Base-by-base conservation (phyloP, 2,888 invertebrate species). In the Tryphoninae sp. region DNA sequence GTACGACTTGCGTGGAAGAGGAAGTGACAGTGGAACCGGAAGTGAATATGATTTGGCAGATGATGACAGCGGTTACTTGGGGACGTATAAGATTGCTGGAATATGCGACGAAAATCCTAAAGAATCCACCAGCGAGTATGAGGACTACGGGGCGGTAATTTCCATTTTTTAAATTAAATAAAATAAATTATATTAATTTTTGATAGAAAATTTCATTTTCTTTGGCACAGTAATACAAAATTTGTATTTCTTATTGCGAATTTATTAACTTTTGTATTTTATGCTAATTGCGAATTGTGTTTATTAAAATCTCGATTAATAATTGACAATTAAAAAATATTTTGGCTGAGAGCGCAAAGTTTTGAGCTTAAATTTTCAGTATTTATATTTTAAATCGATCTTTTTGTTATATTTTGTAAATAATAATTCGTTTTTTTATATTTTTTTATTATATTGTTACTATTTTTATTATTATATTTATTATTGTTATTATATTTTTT, bases 91-190 rank as follows among this genome's bases (percentile, higher is more conserved):
- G 11, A 16, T n/a, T 8, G 45, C 11, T 13, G 68, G 16, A 68
- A 13, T 23, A 19, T 68, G 68, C 53, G 53, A 33, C 68, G 33
- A 16, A 33, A 11, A 26, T 26, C 16, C 23, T n/a, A 16, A 51
- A 1, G 53, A 13, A 1, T 58, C 23, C 13, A 8, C 11, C n/a
- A 11, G 40, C 58, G 55, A 58, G 13, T n/a, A n/a, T n/a, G 13
- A 42, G 42, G 40, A 71, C 19, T 58, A 45, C 7, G 13, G 49
- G 3, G 69, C 59, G 22, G 69, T 59, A 22, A 51, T n/a, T 49
- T 6, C 53, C 22, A 22, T 55, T 53, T 19, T 19, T 55, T 19
- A 6, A 55, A n/a, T 55, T 7, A 55, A 19, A 1, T 1, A 19
- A 55, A 33, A 33, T 33, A 0, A 19, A 19, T 19, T 26, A 4